These are phyloP conservation scores for Pseudopipra pipra DNA, from an alignment of 2,113 vertebrate species.

Conservation along the genomic window DNA sequence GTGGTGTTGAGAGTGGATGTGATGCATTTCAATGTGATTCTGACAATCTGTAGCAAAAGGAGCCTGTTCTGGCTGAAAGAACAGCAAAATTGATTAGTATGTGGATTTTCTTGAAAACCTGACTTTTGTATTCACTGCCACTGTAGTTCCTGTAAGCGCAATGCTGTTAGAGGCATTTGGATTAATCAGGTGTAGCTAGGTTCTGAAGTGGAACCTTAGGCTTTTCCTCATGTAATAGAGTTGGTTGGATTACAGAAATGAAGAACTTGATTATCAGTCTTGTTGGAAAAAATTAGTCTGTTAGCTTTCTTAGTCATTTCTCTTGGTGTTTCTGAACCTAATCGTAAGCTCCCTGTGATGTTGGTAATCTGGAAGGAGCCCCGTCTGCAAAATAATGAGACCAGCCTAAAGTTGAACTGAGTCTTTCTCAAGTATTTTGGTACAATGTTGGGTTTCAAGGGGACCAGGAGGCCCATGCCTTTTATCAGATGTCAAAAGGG, in stretches of 20 bases:
- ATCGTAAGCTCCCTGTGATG: not conserved
- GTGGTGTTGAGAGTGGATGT: not conserved
- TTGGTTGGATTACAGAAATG: not conserved
- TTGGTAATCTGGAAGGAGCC: not conserved
- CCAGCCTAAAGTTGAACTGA: not conserved
- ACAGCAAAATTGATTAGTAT: conserved; percentile 4
- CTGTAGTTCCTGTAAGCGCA: not conserved
- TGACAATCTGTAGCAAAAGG: not conserved
- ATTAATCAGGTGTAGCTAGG: not conserved
- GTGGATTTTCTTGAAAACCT: conserved; percentile 5
- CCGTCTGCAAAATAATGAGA: not conserved
- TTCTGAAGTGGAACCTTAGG: not conserved
- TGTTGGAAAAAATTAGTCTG: not conserved
- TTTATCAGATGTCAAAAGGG: not conserved
- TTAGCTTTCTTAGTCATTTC: not conserved
- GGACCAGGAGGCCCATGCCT: not conserved
- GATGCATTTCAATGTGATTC: not conserved
- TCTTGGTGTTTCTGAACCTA: not conserved
- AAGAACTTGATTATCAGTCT: not conserved
- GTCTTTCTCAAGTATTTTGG: not conserved
- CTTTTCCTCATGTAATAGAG: not conserved
- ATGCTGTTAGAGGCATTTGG: not conserved
- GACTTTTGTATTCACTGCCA: not conserved
- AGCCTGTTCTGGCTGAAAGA: conserved; percentile 3
- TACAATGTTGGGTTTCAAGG: not conserved